These are phyloP conservation scores for Watsonalla binaria DNA, from an alignment of 2,888 invertebrate genomes.

Conservation along the genomic window DNA sequence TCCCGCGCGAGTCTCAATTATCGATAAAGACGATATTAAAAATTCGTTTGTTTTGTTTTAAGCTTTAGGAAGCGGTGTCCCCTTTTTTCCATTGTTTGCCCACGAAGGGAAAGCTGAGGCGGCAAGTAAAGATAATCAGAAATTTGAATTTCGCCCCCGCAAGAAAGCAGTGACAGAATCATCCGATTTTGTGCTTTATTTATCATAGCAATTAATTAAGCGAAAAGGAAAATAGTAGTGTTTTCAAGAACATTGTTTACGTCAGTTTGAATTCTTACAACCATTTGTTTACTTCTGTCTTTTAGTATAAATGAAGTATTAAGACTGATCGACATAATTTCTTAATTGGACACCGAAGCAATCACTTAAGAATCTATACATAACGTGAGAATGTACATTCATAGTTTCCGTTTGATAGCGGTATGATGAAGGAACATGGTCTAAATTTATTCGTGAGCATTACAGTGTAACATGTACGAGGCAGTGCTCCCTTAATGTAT, in stretches of 20 bases:
- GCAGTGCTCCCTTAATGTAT: conserved; percentile 75
- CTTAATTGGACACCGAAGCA: conserved; percentile 23
- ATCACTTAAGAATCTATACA: conserved; percentile 49
- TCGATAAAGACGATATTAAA: conserved; percentile 79
- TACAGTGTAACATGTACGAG: conserved; percentile 73
- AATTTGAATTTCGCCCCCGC: conserved; percentile 73
- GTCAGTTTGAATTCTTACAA: conserved; percentile 41
- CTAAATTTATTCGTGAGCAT: conserved; percentile 76
- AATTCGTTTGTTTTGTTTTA: conserved; percentile 79
- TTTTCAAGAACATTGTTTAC: conserved; percentile 44
- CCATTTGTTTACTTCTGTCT: conserved; percentile 19
- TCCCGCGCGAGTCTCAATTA: conserved; percentile 77
- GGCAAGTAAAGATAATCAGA: conserved; percentile 71
- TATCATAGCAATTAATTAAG: conserved; percentile 69
- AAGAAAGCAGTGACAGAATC: conserved; percentile 61
- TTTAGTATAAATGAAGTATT: conserved; percentile 14
- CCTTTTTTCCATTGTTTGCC: conserved; percentile 74
- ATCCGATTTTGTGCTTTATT: conserved; percentile 69
- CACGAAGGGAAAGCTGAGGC: conserved; percentile 63
- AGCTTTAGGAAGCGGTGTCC: conserved; percentile 65
- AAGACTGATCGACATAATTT: conserved; percentile 8
- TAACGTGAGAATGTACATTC: conserved; percentile 58
- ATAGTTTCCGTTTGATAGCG: conserved; percentile 57
- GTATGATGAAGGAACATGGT: conserved; percentile 68
- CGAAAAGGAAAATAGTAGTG: conserved; percentile 58